phyloP scores from a whole-genome alignment of 2,888 invertebrate species.

The Caenorhabditis uteleia region DNA sequence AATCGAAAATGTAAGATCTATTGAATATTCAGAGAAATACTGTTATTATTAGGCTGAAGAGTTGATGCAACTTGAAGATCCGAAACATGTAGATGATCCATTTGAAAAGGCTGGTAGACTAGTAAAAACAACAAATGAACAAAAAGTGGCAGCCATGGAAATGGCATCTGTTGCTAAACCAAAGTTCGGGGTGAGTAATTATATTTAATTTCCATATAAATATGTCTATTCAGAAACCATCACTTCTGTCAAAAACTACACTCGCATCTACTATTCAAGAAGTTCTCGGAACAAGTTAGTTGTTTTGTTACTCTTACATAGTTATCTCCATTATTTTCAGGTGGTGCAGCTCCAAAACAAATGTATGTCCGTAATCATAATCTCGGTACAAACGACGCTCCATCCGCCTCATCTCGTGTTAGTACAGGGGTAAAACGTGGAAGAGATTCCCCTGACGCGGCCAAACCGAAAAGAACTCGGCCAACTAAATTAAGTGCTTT shows the following conservation, averaged over 20 bases:
- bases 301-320: not conserved
- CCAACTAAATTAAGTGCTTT: slow-evolving; percentile 29
- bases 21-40: not conserved
- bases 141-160: not conserved
- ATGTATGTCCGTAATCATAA: slow-evolving; percentile 35
- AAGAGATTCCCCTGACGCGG: slow-evolving; percentile 3
- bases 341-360: slow-evolving; percentile 22
- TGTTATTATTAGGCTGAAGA: slow-evolving; percentile 22
- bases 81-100: slow-evolving; percentile 15
- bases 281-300: slow-evolving; percentile 5
- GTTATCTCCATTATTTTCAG: not conserved
- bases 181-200: not conserved
- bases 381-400: not conserved
- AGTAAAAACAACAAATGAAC: slow-evolving; percentile 11
- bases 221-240: slow-evolving; percentile 19
- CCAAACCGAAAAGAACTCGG: slow-evolving; percentile 11
- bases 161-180: not conserved
- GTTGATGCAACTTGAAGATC: slow-evolving; percentile 9
- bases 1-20: slow-evolving; percentile 20
- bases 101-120: slow-evolving; percentile 30
- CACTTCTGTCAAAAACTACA: slow-evolving; percentile 18
- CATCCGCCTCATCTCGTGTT: not conserved
- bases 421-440: slow-evolving; percentile 7
- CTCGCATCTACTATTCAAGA: slow-evolving; percentile 27
- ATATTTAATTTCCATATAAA: not conserved